Base-by-base conservation (phyloP, 2,888 invertebrate genomes). In the Nomada lathburiana region DNA sequence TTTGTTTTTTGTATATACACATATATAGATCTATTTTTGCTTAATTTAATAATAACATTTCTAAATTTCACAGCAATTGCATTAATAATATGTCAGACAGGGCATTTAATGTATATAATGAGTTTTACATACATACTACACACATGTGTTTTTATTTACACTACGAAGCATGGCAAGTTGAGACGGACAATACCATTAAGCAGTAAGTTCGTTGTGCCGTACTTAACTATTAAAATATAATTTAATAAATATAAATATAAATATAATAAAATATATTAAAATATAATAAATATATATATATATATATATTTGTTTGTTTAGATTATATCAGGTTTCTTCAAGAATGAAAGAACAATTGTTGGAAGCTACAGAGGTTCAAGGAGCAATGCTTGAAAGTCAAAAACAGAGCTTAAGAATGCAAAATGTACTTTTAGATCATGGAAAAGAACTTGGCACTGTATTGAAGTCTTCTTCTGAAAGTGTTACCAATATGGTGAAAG, bases 61-160 rank as follows among this genome's bases (percentile, higher is more conserved):
- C 68, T 68, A 70, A 9, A 2, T 65, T 74, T 84, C 83, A 1
- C 60, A 93, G 94, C 29, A 94, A 94, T 72, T 95, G 96, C 90
- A 94, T 96, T 23, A 94, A 93, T 85, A 89, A 92, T 53, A 95
- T 96, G 95, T 93, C 95, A 2, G 95, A 95, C 83, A 93, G 95
- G 63, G 95, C 95, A 9, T 95, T 95, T 86, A 94, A 94, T 84
- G 95, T 95, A 10, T 96, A 96, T 88, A 95, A 95, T 36, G 95
- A 96, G 86, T 96, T 96, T 91, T 96, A 96, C 89, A 95, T 96
- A 0, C 96, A 96, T 84, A 95, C 96, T 0, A 95, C 95, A 82
- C 95, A 95, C 87, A 96, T 96, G 86, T 96, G 96, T 90, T 96
- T 95, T 93, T 96, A 95, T 91, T 90, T 96, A 64, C 94, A 95